Conservation (phyloP, 2,888 invertebrate species). For the Barypeithes pellucidus region DNA sequence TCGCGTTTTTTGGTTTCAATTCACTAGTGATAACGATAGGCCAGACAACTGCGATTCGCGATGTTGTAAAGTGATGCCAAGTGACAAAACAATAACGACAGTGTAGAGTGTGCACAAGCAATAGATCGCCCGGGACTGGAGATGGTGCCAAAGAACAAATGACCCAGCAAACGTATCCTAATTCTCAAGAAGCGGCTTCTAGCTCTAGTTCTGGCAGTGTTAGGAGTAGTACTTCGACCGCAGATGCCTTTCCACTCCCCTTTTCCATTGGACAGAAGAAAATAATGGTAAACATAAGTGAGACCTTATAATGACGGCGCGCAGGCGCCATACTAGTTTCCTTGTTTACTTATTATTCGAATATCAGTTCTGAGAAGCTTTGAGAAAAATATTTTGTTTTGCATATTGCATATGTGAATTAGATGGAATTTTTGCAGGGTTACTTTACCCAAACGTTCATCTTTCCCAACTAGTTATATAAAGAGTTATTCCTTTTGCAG, state of each 20-base stretch:
- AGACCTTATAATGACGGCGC: constrained; percentile 4
- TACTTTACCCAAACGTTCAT: too few species aligned
- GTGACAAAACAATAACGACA: constrained; percentile 1
- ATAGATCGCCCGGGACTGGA: not conserved
- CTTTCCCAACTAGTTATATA: not conserved
- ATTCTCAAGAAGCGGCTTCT: not conserved
- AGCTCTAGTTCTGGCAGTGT: not conserved
- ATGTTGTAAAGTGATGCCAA: not conserved
- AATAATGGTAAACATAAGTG: constrained; percentile 3
- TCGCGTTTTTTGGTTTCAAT: not conserved
- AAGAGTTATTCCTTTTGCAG: not conserved
- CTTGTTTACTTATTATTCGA: not conserved
- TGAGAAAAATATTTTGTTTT: not conserved
- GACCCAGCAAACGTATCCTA: constrained; percentile 11
- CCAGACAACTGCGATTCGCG: not conserved
- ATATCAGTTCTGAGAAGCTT: not conserved
- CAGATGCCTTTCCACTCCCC: constrained; percentile 11
- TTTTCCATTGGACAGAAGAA: constrained; percentile 17
- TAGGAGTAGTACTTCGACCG: not conserved
- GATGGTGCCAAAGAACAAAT: constrained; percentile 21
- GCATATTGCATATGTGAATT: not conserved
- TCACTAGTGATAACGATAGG: not conserved
- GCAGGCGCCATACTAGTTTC: not conserved
- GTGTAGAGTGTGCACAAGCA: not conserved
- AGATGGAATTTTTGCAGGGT: too few species aligned